These are phyloP conservation scores for Phyllotis vaccarum DNA, from an alignment of 2,797 vertebrate species.

Conservation along the genomic window DNA sequence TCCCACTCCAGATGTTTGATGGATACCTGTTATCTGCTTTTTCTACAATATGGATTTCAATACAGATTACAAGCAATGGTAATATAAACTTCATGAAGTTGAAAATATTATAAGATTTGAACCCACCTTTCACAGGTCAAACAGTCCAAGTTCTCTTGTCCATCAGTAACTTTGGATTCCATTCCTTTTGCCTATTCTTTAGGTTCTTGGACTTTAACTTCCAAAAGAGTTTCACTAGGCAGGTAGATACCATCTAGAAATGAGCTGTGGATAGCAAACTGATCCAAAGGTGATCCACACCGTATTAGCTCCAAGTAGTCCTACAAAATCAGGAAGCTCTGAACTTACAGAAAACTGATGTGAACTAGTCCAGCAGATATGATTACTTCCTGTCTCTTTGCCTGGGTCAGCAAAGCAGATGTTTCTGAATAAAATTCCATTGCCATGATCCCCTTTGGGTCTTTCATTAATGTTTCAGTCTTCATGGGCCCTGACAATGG, in stretches of 20 bases:
- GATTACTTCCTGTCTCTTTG: not conserved
- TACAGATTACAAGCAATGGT: not conserved
- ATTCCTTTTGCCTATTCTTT: not conserved
- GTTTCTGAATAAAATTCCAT: not conserved
- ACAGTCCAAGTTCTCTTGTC: not conserved
- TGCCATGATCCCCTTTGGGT: rapidly evolving
- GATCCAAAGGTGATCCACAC: not conserved
- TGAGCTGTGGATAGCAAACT: not conserved
- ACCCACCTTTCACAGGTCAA: not conserved
- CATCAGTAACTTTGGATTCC: not conserved
- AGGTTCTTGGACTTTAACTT: not conserved
- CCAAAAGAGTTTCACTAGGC: not conserved
- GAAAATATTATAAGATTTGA: not conserved
- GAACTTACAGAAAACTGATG: not conserved
- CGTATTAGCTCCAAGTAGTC: not conserved
- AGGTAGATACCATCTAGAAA: not conserved
- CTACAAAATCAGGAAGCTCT: not conserved
- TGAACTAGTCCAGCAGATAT: not conserved
- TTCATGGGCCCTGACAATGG: not conserved
- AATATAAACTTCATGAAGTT: not conserved
- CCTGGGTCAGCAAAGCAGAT: not conserved
- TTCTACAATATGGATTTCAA: not conserved
- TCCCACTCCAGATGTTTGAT: not conserved
- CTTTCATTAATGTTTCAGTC: not conserved
- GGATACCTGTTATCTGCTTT: not conserved